Evolutionary conservation across 2,113 vertebrate genomes (phyloP), one percentile per base, ranked within the genome.

Genomic region (Lasiurus cinereus): DNA sequence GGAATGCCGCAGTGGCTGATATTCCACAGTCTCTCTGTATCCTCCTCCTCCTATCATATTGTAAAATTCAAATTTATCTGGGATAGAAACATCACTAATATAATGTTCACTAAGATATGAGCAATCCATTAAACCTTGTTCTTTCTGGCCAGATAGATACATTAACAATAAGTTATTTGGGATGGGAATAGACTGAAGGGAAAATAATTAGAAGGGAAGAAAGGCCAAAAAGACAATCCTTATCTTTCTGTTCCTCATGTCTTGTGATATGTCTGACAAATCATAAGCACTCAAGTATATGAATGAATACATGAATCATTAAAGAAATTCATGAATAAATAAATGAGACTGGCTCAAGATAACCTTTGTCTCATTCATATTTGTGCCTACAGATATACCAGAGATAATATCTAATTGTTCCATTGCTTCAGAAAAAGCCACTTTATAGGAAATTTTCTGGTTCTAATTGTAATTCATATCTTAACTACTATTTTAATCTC

Each of bases 181-280:
- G n/a, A 83, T 89, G 46, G 83, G 39, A 95, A 85, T 77, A 82
- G 6, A 7, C 31, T 85, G 43, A 70, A 76, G 29, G n/a, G 3
- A 72, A 88, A 88, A 89, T 89, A 97, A 93, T 84, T 83, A 52
- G 46, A 83, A 54, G 6, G 33, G 27, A 93, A 84, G 43, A 91
- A 89, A 82, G 73, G 52, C 87, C 73, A 96, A 48, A 76, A 88
- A 94, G 50, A 10, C 33, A 91, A 77, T 97, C 74, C 56, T 91
- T 93, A 85, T 46, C 78, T 59, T 93, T 46, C 46, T 69, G 86
- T 83, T 95, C 9, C 48, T 86, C 46, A n/a, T 85, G n/a, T 91
- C 69, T 93, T 77, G 14, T 67, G 13, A 69, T 80, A 67, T 39
- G 16, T 66, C 59, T 91, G 39, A 85, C 36, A 86, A 91, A 56